These are phyloP conservation scores for Drosophila vallismaia DNA, from an alignment of 2,888 invertebrate species.

Conservation along the genomic window DNA sequence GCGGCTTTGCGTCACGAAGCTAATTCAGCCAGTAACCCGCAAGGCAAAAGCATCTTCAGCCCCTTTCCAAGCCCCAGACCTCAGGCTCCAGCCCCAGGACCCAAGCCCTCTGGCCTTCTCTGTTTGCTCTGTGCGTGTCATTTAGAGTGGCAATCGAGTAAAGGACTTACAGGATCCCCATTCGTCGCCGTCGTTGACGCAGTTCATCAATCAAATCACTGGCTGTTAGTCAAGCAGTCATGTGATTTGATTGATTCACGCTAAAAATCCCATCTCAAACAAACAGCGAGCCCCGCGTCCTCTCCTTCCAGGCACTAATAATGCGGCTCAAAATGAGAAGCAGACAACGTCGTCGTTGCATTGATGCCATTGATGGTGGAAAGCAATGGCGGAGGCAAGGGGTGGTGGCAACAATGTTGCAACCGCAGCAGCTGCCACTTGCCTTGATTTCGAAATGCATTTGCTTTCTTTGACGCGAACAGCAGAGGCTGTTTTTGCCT, in stretches of 20 bases:
- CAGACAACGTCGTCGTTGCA: conserved; percentile 14
- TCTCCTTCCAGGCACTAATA: conserved; percentile 37
- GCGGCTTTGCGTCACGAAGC: conserved; percentile 53
- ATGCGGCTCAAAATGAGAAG: conserved; percentile 51
- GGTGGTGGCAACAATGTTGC: conserved; percentile 60
- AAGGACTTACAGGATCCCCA: conserved; percentile 28
- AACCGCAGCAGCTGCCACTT: conserved; percentile 68
- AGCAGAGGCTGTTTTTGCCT: background rate
- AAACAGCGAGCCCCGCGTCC: conserved; percentile 38
- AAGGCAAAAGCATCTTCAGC: conserved; percentile 26
- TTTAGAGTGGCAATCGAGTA: conserved; percentile 42
- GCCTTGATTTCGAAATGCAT: conserved; percentile 63
- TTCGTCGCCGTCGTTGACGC: conserved; percentile 41
- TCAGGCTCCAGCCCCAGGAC: conserved; percentile 5
- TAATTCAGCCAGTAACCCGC: conserved; percentile 52
- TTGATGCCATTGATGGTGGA: conserved; percentile 2
- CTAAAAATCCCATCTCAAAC: conserved; percentile 67
- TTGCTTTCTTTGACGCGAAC: conserved; percentile 16
- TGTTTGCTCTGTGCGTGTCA: conserved; percentile 68
- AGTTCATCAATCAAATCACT: conserved; percentile 79
- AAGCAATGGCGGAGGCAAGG: conserved; percentile 14
- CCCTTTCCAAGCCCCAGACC: background rate
- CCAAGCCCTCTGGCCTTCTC: conserved; percentile 1
- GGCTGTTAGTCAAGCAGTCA: conserved; percentile 78
- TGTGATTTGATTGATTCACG: conserved; percentile 78